Conservation (phyloP, 1,140 invertebrate species). For the Drosophila athabasca region DNA sequence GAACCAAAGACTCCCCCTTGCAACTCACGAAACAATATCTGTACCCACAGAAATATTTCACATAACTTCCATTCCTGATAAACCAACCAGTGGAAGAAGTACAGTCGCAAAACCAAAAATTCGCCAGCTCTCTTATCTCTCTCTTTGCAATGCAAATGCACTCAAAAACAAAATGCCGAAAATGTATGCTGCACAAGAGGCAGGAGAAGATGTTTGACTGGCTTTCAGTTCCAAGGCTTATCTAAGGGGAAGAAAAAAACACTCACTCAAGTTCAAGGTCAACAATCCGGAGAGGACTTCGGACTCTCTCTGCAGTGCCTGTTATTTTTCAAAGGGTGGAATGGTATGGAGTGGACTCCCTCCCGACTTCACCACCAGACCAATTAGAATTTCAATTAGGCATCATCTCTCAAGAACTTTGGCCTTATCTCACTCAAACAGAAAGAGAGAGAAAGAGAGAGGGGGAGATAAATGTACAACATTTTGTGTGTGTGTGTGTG, state of each 20-base stretch:
- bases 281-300: conserved; percentile 28
- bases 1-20: no score
- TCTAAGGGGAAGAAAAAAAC: background rate
- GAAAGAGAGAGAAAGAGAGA: conserved; percentile 4
- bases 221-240: background rate
- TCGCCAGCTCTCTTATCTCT: background rate
- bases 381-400: conserved; percentile 62
- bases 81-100: background rate
- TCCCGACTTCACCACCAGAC: conserved; percentile 19
- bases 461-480: background rate
- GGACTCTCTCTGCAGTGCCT: background rate
- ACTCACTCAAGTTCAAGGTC: conserved; percentile 74
- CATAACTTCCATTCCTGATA: background rate
- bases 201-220: conserved; percentile 16
- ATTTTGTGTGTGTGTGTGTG: background rate
- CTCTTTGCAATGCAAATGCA: conserved; percentile 23
- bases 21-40: background rate
- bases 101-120: conserved; percentile 28
- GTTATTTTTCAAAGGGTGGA: conserved; percentile 11
- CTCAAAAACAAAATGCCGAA: conserved; percentile 17
- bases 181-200: conserved; percentile 6
- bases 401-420: conserved; percentile 19
- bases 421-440: conserved; percentile 51
- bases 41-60: background rate
- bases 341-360: background rate